Percentiles rank a stretch among this genome's conserved stretches.
Conservation (phyloP, 2,113 vertebrate species). For the Actinemys pallida region DNA sequence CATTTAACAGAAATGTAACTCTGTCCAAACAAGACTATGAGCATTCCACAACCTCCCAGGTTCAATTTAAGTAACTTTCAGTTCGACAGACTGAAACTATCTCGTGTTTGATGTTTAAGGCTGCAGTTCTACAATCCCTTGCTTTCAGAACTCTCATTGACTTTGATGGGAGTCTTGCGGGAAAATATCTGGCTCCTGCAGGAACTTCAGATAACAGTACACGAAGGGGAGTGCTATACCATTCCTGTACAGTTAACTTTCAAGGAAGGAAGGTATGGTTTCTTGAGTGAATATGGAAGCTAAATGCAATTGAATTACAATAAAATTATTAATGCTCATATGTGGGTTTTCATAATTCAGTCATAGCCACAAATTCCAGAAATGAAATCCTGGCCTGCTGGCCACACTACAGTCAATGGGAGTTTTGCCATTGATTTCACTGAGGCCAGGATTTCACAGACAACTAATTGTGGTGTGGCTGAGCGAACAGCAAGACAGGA, state of each 20-base stretch:
- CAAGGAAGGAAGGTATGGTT: background rate
- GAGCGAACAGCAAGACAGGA: background rate
- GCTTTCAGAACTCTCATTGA: background rate
- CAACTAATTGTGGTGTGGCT: background rate
- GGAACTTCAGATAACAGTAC: background rate
- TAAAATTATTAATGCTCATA: background rate
- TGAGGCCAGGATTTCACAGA: background rate
- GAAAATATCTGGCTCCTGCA: background rate
- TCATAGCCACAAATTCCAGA: background rate
- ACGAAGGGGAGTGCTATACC: background rate
- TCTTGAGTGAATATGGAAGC: background rate
- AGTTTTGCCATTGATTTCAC: background rate
- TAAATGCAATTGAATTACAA: background rate
- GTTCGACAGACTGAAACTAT: background rate
- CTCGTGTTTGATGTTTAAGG: background rate
- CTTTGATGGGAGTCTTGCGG: background rate
- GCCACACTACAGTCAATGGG: accelerated
- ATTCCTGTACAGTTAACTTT: background rate
- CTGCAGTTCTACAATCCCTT: background rate
- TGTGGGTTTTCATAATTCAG: background rate
- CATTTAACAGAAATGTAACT: background rate
- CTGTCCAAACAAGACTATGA: background rate
- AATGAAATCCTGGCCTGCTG: background rate
- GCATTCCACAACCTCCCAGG: background rate
- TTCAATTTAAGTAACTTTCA: background rate